Percentiles rank a stretch among this genome's conserved stretches.
phyloP scores from a whole-genome alignment of 2,797 vertebrate species.

The Dipus sagitta region DNA sequence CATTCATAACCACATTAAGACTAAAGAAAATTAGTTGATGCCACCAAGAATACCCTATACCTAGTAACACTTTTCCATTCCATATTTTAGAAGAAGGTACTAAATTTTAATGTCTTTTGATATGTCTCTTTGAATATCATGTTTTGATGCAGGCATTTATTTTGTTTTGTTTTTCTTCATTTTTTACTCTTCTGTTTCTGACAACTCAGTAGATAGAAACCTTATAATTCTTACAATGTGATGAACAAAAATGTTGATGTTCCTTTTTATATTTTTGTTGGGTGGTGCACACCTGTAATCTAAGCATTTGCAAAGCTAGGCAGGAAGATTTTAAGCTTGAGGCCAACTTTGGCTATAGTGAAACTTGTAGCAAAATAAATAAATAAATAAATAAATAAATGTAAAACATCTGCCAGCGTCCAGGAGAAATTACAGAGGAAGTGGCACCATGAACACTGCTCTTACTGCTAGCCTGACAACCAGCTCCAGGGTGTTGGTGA shows the following conservation, averaged over 20 bases:
- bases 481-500: no score
- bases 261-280: neutral
- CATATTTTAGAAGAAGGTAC: neutral
- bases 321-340: neutral
- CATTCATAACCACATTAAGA: neutral
- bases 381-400: no score
- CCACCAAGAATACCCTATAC: neutral
- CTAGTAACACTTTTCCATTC: neutral
- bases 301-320: neutral
- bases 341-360: neutral
- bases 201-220: neutral
- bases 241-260: neutral
- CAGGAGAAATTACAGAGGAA: no score
- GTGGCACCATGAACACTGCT: no score
- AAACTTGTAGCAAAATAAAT: no score
- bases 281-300: neutral
- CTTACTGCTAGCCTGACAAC: no score
- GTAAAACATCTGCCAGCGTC: no score
- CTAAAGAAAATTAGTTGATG: neutral
- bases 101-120: neutral
- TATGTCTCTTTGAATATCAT: slow-evolving; percentile 20
- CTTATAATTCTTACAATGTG: neutral
- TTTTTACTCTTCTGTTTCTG: neutral
- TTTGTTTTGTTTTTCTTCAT: neutral
- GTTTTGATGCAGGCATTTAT: neutral